Base-by-base conservation (phyloP, 2,797 vertebrate species). In the Myiothlypis chrysogaster region DNA sequence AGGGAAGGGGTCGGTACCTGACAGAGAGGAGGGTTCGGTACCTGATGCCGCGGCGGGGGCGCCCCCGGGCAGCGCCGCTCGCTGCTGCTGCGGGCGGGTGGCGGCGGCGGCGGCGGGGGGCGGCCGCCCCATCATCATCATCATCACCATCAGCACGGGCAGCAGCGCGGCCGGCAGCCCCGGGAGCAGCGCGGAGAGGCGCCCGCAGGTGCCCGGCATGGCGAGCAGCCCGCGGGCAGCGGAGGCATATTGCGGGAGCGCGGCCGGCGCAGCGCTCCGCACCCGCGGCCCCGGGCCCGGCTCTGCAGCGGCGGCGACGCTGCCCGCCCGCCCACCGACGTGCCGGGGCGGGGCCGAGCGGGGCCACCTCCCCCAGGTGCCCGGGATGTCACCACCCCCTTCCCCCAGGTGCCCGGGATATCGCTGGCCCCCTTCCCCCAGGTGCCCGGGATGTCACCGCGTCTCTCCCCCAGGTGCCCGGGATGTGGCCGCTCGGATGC, bases 171-270 rank as follows among this genome's bases (percentile, higher is more conserved):
- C 39, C 39, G 39, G 13, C 39, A 97, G 94, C 89, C 91, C 94
- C 69, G 88, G 92, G 41, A 96, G 93, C 93, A 87, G 85, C 63
- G 95, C 64, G 68, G 95, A 93, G 77, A 94, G 79, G 80, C 93
- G 93, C 93, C 94, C 90, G 92, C 95, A 59, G 64, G 91, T 72
- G 94, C 94, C 93, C 95, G 95, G 95, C 98, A 98, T 98, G 97
- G 97, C 96, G 96, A 87, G 92, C 93, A 97, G 97, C 96, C 96
- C 37, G 75, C 19, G 96, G 94, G 96, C 97, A 92, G 94, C 91
- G 96, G 96, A 92, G 97, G 97, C 97, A 98, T 97, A 97, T 97
- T 97, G 97, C 96, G 97, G 8, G 68, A 84, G 68, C 93, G 55
- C n/a, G n/a, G 56, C 93, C 90, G 52, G 35, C 8, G 37, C 77